These are phyloP conservation scores for Drosophila subquinaria DNA, from an alignment of 2,888 invertebrate species.

Conservation along the genomic window DNA sequence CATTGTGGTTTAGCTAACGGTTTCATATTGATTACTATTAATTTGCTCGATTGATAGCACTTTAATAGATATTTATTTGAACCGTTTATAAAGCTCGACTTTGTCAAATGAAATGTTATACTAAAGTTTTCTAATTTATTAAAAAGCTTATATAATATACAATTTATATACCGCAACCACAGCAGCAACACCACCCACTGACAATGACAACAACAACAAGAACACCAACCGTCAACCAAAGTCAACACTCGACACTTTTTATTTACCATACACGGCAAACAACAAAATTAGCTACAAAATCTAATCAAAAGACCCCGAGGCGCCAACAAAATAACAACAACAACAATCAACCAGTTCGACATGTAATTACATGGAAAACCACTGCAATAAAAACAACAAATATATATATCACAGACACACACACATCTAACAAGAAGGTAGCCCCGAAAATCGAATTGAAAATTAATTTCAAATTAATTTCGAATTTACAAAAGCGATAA, in stretches of 20 bases:
- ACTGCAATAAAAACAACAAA: slow-evolving; percentile 31
- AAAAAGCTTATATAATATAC: neutral
- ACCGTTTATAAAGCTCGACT: neutral
- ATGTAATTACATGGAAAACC: slow-evolving; percentile 67
- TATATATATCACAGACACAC: slow-evolving; percentile 5
- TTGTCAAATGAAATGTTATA: neutral
- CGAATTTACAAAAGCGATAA: slow-evolving; percentile 72
- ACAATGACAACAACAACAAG: slow-evolving; percentile 1
- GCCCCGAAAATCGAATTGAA: slow-evolving; percentile 70
- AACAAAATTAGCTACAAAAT: slow-evolving; percentile 74
- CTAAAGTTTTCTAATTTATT: neutral
- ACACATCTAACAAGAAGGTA: slow-evolving; percentile 35
- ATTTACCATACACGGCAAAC: slow-evolving; percentile 55
- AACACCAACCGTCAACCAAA: slow-evolving; percentile 11
- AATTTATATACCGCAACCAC: slow-evolving; percentile 13
- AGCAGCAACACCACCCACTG: slow-evolving; percentile 9
- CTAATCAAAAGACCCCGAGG: slow-evolving; percentile 76
- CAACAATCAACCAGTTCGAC: slow-evolving; percentile 39
- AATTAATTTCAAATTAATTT: slow-evolving; percentile 80
- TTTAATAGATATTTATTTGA: neutral
- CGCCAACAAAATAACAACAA: slow-evolving; percentile 42
- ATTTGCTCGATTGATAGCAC: slow-evolving; percentile 7
- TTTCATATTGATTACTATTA: slow-evolving; percentile 31
- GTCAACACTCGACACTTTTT: slow-evolving; percentile 47
- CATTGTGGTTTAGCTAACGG: slow-evolving; percentile 49